Evolutionary conservation across 2,888 invertebrate species (phyloP).

Genomic region (Nysson spinosus): DNA sequence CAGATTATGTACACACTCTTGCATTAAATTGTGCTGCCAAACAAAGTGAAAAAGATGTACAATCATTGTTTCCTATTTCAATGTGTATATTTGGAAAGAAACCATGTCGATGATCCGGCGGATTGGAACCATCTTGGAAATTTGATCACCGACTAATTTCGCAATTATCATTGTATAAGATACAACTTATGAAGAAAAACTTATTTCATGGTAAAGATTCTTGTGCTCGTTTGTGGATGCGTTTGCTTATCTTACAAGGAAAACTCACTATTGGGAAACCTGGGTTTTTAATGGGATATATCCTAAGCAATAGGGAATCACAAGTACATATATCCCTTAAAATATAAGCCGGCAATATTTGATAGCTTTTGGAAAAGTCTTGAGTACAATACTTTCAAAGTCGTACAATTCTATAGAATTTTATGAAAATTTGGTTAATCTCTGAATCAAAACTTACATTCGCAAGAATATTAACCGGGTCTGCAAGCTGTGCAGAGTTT

Average conservation of each 20-base stretch:
- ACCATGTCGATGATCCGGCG: constrained; percentile 8
- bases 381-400: no score
- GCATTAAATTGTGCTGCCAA: constrained; percentile 69
- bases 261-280: no score
- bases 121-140: constrained; percentile 5
- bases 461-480: no score
- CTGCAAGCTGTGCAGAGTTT: no score
- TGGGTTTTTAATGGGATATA: no score
- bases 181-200: constrained; percentile 21
- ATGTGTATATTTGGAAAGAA: constrained; percentile 25
- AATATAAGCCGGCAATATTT: no score
- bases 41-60: constrained; percentile 57
- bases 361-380: no score
- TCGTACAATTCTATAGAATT: no score
- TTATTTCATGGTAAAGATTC: constrained; percentile 10
- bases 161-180: constrained; percentile 3
- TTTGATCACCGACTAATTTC: constrained; percentile 8
- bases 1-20: constrained; percentile 64
- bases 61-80: constrained; percentile 24
- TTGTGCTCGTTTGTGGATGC: constrained; percentile 1
- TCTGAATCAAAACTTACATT: no score
- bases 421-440: no score
- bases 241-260: constrained; percentile 5
- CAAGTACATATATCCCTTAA: no score
- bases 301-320: no score